These are phyloP conservation scores for Calephelis virginiensis DNA, from an alignment of 1,140 invertebrate genomes.

Conservation along the genomic window DNA sequence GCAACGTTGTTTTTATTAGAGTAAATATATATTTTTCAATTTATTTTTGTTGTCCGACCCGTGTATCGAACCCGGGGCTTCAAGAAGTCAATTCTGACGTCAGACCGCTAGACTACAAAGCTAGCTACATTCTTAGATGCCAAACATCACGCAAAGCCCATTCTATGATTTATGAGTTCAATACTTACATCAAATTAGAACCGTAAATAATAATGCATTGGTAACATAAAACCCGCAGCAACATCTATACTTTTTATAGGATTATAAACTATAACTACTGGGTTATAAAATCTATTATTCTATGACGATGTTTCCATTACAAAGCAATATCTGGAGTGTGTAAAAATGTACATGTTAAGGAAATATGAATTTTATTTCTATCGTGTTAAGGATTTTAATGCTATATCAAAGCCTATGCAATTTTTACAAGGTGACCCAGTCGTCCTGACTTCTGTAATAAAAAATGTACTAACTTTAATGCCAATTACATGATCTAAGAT, in stretches of 20 bases:
- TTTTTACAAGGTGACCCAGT: conserved; percentile 1
- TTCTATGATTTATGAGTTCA: no score
- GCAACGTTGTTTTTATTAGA: no score
- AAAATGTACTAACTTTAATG: no score
- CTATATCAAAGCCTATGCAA: not conserved
- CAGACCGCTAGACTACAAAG: no score
- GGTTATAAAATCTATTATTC: not conserved
- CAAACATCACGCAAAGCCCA: no score
- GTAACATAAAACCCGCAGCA: not conserved
- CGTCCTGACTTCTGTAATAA: not conserved
- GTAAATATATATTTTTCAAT: no score
- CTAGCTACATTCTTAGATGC: no score
- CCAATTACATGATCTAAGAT: no score
- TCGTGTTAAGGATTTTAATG: not conserved
- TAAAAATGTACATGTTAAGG: not conserved
- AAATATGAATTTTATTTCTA: not conserved
- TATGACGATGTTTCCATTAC: not conserved
- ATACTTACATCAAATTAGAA: conserved; percentile 4
- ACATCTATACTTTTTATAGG: not conserved
- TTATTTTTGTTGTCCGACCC: no score
- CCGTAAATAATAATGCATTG: conserved; percentile 12
- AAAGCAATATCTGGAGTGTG: not conserved
- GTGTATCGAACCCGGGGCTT: no score
- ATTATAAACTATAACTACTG: not conserved
- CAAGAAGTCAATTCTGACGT: no score